phyloP scores from a whole-genome alignment of 2,797 vertebrate genomes.

The Otolemur crassicaudatus region DNA sequence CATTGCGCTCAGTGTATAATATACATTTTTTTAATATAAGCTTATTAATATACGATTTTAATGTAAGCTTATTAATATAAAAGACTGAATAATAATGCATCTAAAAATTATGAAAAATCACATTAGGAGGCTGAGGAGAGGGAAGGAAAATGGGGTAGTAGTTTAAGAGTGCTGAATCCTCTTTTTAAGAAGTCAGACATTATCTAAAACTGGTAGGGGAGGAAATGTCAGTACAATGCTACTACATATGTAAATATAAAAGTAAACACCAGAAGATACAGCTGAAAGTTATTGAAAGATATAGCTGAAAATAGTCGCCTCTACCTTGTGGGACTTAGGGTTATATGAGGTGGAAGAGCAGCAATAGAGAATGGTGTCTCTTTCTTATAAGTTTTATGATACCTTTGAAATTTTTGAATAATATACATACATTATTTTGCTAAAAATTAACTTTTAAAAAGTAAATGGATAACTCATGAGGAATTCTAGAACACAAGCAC shows the following conservation, averaged over 20 bases:
- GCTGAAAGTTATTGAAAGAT: not conserved
- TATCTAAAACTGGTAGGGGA: not conserved
- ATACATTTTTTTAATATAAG: not conserved
- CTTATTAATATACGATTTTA: not conserved
- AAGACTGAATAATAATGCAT: not conserved
- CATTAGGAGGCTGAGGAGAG: not conserved
- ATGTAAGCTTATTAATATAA: not conserved
- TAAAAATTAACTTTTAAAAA: conserved; percentile 19
- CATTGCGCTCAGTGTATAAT: not conserved
- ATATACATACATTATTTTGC: not conserved
- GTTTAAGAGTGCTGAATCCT: not conserved
- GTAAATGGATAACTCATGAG: not conserved
- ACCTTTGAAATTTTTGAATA: not conserved
- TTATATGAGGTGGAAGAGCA: not conserved
- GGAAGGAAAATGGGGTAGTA: not conserved
- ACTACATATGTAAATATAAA: not conserved
- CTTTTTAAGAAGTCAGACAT: not conserved
- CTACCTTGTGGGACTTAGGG: not conserved
- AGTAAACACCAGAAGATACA: not conserved
- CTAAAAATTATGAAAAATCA: conserved; percentile 9
- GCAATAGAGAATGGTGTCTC: not conserved
- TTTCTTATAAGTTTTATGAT: not conserved
- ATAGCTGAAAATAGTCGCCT: not conserved
- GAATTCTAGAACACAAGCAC: not conserved
- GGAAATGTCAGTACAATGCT: not conserved